Conservation (phyloP, 2,888 invertebrate species). For the Zeuzera pyrina region DNA sequence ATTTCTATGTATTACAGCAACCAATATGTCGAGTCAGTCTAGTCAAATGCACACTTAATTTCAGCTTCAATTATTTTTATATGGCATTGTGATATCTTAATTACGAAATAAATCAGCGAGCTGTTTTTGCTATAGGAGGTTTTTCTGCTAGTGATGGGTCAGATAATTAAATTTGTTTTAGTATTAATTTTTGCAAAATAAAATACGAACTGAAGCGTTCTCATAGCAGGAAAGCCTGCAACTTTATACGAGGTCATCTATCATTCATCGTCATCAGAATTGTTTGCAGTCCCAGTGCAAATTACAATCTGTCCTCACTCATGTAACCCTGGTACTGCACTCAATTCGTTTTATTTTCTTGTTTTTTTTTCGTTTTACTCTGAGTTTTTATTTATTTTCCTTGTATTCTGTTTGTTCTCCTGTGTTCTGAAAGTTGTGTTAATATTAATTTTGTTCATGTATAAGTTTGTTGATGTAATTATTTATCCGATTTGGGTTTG, state of each 20-base stretch:
- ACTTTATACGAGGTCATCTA: constrained; percentile 29
- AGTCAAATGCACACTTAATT: too few relatives aligned
- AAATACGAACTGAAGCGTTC: too few relatives aligned
- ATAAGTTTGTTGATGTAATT: constrained; percentile 31
- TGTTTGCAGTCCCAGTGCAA: constrained; percentile 23
- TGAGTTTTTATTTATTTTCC: constrained; percentile 20
- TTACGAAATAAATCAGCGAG: too few relatives aligned
- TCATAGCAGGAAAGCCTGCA: too few relatives aligned
- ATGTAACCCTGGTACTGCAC: constrained; percentile 22
- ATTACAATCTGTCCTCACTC: background rate
- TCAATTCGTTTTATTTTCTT: constrained; percentile 25
- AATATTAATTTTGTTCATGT: constrained; percentile 30
- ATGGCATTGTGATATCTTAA: too few relatives aligned
- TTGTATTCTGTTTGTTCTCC: constrained; percentile 25
- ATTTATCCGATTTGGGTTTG: constrained; percentile 47
- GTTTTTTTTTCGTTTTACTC: constrained; percentile 26
- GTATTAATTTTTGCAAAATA: too few relatives aligned
- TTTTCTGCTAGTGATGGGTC: too few relatives aligned
- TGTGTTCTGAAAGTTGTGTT: constrained; percentile 36
- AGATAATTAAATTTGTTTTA: too few relatives aligned
- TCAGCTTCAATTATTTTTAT: too few relatives aligned
- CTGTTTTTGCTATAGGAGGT: too few relatives aligned
- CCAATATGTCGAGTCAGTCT: too few relatives aligned
- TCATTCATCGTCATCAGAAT: constrained; percentile 36
- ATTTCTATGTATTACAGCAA: too few relatives aligned